phyloP scores from a whole-genome alignment of 1,140 invertebrate species.

The Helicorthomorpha holstii region DNA sequence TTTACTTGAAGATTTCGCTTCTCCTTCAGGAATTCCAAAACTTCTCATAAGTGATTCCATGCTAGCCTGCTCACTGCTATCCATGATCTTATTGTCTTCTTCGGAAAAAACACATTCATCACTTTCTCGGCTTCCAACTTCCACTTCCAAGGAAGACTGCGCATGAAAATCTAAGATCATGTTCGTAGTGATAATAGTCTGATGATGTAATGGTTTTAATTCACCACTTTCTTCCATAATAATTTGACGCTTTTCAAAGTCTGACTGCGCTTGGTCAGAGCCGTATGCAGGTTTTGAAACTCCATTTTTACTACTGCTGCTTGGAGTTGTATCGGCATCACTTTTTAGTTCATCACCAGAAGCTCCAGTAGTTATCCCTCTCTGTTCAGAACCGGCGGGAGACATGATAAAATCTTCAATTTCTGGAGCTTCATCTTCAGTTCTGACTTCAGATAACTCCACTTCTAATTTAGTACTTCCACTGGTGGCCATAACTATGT shows the following conservation, averaged over 20 bases:
- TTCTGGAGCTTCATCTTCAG: slow-evolving; percentile 21
- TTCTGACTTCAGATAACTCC: slow-evolving; percentile 18
- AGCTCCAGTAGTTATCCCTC: not conserved
- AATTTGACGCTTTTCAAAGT: not conserved
- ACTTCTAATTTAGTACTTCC: slow-evolving; percentile 15
- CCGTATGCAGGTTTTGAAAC: slow-evolving; percentile 12
- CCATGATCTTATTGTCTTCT: slow-evolving; percentile 5
- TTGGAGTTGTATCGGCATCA: not conserved
- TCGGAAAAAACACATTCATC: slow-evolving; percentile 8
- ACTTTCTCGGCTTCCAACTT: slow-evolving; percentile 11
- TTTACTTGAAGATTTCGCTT: too few relatives aligned
- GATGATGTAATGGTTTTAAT: not conserved
- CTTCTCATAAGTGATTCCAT: not conserved
- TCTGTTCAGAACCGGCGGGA: slow-evolving; percentile 8
- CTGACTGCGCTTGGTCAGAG: slow-evolving; percentile 3
- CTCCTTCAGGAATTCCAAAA: not conserved
- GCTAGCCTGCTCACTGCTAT: not conserved
- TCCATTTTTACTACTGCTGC: not conserved
- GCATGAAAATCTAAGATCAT: slow-evolving; percentile 4
- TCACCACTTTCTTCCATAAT: not conserved
- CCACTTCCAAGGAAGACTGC: slow-evolving; percentile 13
- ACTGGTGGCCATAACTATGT: slow-evolving; percentile 4
- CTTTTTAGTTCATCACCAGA: not conserved
- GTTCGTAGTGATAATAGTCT: too few relatives aligned
- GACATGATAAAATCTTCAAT: slow-evolving; percentile 18